Evolutionary conservation across 1,140 invertebrate species (phyloP).

Genomic region (Drosophila pallidifrons): DNA sequence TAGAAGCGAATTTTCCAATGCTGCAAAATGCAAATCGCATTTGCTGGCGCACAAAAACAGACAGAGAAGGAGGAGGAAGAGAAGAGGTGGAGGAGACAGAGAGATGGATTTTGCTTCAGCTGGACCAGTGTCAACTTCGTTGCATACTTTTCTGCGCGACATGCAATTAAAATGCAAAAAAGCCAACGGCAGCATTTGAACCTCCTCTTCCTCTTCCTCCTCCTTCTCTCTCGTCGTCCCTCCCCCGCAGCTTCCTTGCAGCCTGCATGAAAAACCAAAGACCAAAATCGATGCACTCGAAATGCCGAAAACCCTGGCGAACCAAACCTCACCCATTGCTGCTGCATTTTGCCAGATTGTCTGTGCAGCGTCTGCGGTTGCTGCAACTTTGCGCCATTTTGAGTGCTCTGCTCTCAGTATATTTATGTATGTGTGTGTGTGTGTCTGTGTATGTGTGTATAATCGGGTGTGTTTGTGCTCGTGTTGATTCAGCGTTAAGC

Average conservation of each 20-base stretch:
- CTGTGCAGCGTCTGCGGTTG: conserved; percentile 77
- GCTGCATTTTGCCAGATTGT: conserved; percentile 48
- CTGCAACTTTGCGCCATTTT: conserved; percentile 60
- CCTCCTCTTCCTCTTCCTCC: not conserved
- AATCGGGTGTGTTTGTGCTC: conserved; percentile 42
- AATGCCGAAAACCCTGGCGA: conserved; percentile 56
- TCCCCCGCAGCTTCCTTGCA: not conserved
- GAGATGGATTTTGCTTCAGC: not conserved
- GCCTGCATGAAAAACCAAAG: conserved; percentile 59
- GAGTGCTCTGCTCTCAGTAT: conserved; percentile 2
- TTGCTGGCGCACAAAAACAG: conserved; percentile 6
- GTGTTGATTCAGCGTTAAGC: conserved; percentile 80
- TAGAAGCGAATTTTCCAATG: conserved; percentile 76
- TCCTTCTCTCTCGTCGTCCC: too few species aligned
- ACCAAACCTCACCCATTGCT: conserved; percentile 27
- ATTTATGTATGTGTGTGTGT: conserved; percentile 6
- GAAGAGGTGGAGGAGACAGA: not conserved
- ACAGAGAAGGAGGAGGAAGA: not conserved
- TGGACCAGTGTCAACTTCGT: conserved; percentile 50
- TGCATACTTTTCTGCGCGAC: conserved; percentile 78
- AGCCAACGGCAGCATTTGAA: conserved; percentile 56
- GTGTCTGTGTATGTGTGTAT: conserved; percentile 22
- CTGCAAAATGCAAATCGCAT: conserved; percentile 76
- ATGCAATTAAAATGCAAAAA: conserved; percentile 84
- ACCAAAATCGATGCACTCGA: conserved; percentile 79